Base-by-base conservation (phyloP, 2,888 invertebrate species). In the Mythimna vitellina region DNA sequence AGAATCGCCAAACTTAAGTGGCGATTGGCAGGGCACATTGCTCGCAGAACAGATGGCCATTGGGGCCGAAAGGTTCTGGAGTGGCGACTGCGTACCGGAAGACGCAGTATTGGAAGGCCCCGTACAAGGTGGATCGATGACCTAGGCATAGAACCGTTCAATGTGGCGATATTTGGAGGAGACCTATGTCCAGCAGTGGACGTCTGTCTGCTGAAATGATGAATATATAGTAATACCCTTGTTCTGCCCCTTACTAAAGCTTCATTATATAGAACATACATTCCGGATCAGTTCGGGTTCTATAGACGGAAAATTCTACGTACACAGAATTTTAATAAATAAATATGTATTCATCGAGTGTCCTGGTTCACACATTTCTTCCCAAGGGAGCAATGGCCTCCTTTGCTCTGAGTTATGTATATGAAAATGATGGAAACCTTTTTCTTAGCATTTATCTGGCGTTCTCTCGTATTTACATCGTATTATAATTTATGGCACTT, bases 301-400 rank as follows among this genome's bases (percentile, higher is more conserved):
- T 17, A 68, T 62, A 68, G 68, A 63, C 63, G 66, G 61, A 64
- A 78, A 77, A 49, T 56, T 56, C 14, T 20, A 73, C 69, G 53
- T 29, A 54, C 22, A 22, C 53, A 51, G 82, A 78, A 80, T 82
- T 65, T 62, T n/a, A 73, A 82, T 60, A 58, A 20, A 5, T 12
- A 51, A 73, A 82, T 73, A 70, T 67, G 61, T 74, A 67, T 69
- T 82, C 80, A 58, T 66, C 8, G 35, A 20, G 58, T 57, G 58
- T 58, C 32, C 54, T 46, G 25, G 70, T 67, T 64, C 49, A 67
- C 66, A 67, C 60, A 58, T 81, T 54, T 60, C 58, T 38, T 25
- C 51, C 17, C 35, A 35, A 22, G 77, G 49, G 78, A 9, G 12
- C 54, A 46, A 29, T 65, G 70, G 58, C 81, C 77, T 63, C 20